Evolutionary conservation across 2,797 vertebrate species (phyloP).

Genomic region (Todus mexicanus): DNA sequence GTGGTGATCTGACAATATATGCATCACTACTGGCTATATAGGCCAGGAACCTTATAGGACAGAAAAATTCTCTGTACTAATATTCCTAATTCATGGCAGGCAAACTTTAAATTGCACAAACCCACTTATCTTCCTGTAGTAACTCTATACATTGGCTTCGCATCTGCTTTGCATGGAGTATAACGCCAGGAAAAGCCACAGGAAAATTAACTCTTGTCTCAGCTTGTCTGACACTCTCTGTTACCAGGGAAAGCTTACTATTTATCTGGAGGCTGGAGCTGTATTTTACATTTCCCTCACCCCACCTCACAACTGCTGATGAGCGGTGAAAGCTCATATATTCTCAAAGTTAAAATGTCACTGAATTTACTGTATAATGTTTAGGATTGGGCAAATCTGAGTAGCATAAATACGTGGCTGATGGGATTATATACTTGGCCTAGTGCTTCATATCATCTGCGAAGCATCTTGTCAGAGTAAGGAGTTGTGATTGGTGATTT

Average conservation of each 20-base stretch:
- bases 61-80: background rate
- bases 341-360: background rate
- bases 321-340: background rate
- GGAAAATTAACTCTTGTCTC: constrained; percentile 41
- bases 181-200: background rate
- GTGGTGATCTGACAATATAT: background rate
- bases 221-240: background rate
- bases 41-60: background rate
- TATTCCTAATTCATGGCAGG: background rate
- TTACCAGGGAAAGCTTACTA: background rate
- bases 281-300: background rate
- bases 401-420: background rate
- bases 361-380: background rate
- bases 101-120: background rate
- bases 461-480: background rate
- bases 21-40: background rate
- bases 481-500: background rate
- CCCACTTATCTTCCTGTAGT: background rate
- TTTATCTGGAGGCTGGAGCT: background rate
- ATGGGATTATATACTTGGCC: background rate
- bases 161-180: constrained; percentile 35
- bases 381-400: background rate
- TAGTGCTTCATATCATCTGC: background rate
- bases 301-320: background rate
- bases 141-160: background rate